Conservation (phyloP, 2,888 invertebrate species). For the Caenorhabditis doughertyi region DNA sequence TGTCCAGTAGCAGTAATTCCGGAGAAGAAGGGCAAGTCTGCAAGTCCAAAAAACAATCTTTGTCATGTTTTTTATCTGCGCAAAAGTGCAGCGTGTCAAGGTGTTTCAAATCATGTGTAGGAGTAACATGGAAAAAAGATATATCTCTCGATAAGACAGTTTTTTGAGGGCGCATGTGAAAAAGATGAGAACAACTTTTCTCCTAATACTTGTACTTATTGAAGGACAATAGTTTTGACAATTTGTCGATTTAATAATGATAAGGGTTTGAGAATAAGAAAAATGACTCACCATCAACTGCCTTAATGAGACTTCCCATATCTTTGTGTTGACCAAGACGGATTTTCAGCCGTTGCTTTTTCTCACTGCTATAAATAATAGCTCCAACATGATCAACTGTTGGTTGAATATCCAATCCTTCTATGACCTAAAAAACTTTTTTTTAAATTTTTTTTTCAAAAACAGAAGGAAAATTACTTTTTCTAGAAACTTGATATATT, state of each 20-base stretch:
- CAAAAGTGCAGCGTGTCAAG: conserved; percentile 54
- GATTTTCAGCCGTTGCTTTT: conserved; percentile 62
- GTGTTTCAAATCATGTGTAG: conserved; percentile 56
- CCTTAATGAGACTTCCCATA: conserved; percentile 38
- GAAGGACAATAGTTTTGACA: background rate
- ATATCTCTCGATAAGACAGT: conserved; percentile 47
- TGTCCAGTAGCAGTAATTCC: conserved; percentile 79
- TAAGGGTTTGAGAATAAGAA: background rate
- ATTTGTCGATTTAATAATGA: background rate
- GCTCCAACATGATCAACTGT: conserved; percentile 65
- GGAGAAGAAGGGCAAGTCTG: conserved; percentile 71
- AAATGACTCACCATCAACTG: conserved; percentile 48
- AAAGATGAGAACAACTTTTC: background rate
- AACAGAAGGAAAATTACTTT: conserved; percentile 42
- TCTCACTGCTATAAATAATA: conserved; percentile 63
- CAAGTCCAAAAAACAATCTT: conserved; percentile 43
- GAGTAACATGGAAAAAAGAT: conserved; percentile 7
- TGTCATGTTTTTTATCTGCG: conserved; percentile 23
- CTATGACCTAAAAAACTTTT: conserved; percentile 58
- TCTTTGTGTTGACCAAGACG: conserved; percentile 57
- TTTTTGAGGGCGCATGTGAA: background rate
- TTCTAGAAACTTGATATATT: conserved; percentile 49
- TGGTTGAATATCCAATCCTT: conserved; percentile 64
- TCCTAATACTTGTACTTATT: background rate
- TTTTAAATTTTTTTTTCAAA: background rate